Percentiles rank a stretch among this genome's conserved stretches.
Evolutionary conservation across 2,113 vertebrate species (phyloP).

Genomic region (Plectropomus leopardus): DNA sequence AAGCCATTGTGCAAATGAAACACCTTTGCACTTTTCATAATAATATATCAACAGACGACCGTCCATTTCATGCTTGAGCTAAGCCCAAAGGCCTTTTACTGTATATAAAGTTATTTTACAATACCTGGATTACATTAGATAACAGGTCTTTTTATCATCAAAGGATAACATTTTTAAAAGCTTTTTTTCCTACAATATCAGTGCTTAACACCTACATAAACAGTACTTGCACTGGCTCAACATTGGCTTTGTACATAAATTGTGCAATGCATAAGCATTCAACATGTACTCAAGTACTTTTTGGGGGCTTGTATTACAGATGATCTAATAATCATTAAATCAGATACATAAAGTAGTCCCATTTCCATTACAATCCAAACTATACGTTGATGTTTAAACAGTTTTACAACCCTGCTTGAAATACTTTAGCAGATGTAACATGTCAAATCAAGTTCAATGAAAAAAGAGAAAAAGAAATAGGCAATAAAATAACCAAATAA

Average conservation of each 20-base stretch:
- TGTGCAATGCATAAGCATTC: neutral
- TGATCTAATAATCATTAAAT: neutral
- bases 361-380: too few relatives aligned
- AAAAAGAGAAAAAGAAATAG: neutral
- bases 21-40: neutral
- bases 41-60: neutral
- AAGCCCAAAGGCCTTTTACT: neutral
- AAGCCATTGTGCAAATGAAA: neutral
- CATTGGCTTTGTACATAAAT: neutral
- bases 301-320: neutral
- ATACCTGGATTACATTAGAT: too few relatives aligned
- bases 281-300: neutral
- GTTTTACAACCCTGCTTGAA: too few relatives aligned
- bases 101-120: neutral
- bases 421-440: too few relatives aligned
- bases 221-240: neutral
- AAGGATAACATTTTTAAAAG: neutral
- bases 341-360: too few relatives aligned
- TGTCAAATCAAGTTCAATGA: neutral
- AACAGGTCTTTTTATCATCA: neutral
- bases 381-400: too few relatives aligned
- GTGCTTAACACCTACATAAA: neutral
- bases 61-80: neutral
- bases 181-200: too few relatives aligned
- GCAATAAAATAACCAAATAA: neutral